Evolutionary conservation across 2,797 vertebrate genomes (phyloP).

Genomic region (Lemur catta): DNA sequence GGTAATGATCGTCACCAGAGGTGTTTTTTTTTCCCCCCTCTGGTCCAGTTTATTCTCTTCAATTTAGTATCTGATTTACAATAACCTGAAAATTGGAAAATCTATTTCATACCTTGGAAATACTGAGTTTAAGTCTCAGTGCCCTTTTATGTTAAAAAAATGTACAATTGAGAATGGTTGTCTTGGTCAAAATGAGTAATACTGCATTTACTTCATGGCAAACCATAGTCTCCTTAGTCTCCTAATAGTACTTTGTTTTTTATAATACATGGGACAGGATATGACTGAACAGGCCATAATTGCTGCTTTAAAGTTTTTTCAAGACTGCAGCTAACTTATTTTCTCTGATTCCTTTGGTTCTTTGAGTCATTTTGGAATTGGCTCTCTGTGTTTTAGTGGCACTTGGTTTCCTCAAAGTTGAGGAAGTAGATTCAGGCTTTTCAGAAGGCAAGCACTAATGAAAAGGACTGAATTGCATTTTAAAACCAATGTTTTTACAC

Average conservation of each 20-base stretch:
- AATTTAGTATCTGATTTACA: constrained; percentile 20
- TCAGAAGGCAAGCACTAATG: background rate
- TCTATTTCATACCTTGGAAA: constrained; percentile 1
- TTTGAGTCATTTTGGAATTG: constrained; percentile 60
- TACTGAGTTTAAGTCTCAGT: constrained; percentile 21
- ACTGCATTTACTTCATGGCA: constrained; percentile 41
- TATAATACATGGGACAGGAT: constrained; percentile 45
- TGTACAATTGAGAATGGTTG: background rate
- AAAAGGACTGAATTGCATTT: background rate
- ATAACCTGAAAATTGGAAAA: background rate
- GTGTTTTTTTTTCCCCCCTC: background rate
- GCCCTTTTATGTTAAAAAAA: background rate
- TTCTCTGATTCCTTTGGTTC: constrained; percentile 23
- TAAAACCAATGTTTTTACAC: background rate
- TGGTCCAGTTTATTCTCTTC: background rate
- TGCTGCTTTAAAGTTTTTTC: constrained; percentile 50
- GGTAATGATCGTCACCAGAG: background rate
- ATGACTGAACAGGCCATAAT: constrained; percentile 52
- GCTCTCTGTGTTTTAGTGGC: background rate
- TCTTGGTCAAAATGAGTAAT: constrained; percentile 44
- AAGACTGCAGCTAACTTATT: constrained; percentile 21
- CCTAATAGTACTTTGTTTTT: constrained; percentile 40
- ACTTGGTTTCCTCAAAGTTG: background rate
- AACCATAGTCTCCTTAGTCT: background rate
- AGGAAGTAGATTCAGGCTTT: background rate